Evolutionary conservation across 2,113 vertebrate species (phyloP).

Genomic region (Lepus americanus): DNA sequence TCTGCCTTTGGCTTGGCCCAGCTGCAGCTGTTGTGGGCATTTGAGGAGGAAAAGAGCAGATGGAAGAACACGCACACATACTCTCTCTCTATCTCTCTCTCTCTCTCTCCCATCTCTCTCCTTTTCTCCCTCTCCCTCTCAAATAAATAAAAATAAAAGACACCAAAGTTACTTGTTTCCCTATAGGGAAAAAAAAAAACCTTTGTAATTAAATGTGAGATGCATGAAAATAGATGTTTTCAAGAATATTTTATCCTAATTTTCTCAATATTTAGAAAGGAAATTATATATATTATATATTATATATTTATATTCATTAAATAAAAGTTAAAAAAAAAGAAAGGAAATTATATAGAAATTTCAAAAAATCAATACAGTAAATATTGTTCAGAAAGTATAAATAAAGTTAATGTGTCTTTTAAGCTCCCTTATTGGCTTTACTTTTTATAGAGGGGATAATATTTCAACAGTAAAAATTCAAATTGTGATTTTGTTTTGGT

Average conservation of each 20-base stretch:
- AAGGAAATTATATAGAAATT: slow-evolving; percentile 29
- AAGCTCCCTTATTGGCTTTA: not conserved
- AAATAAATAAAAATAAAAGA: not conserved
- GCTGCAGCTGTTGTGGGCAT: too few relatives aligned
- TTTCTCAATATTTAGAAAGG: not conserved
- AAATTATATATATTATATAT: slow-evolving; percentile 39
- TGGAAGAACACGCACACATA: too few relatives aligned
- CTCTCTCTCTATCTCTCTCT: too few relatives aligned
- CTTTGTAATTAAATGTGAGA: slow-evolving; percentile 21
- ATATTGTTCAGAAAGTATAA: not conserved
- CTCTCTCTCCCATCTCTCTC: too few relatives aligned
- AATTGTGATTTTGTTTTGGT: not conserved
- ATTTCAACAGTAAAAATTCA: not conserved
- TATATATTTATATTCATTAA: too few relatives aligned
- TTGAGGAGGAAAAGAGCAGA: too few relatives aligned
- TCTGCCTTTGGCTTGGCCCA: too few relatives aligned
- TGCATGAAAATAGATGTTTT: not conserved
- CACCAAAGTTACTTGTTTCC: not conserved
- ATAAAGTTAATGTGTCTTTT: not conserved
- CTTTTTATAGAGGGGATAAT: not conserved
- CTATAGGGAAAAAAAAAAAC: not conserved
- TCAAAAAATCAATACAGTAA: not conserved
- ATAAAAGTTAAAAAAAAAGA: too few relatives aligned
- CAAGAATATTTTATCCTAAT: not conserved
- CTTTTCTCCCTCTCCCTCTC: too few relatives aligned